Evolutionary conservation across 2,797 vertebrate species (phyloP), one percentile per base, ranked within the genome.

Genomic region (Sebastes cheni): DNA sequence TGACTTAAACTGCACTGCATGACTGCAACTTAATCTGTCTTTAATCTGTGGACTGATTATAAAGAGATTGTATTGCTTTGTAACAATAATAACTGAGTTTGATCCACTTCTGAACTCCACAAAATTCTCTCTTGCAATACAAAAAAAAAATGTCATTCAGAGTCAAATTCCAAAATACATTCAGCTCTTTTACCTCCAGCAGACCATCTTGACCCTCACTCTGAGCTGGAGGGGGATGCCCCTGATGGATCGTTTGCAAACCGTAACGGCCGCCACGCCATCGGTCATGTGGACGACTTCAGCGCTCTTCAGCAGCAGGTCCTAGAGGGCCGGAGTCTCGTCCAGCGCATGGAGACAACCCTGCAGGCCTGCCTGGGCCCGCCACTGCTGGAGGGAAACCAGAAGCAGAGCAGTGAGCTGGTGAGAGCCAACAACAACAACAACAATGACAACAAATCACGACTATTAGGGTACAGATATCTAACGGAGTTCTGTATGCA

Each of bases 291-390:
- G 67, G 97, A 97, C 18, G 97, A 98, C 65, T 99, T 97, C 74
- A 93, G 67, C 5, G 95, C 96, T 25, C 95, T 99, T 29, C 96
- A 96, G 88, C 97, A 97, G 94, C 97, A 97, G 85, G 88, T 99
- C 2, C 67, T 95, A 14, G 96, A 99, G 80, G 97, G 97, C 16
- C 95, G 95, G 76, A 91, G 90, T 2, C 92, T 98, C 39, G 90
- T 97, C 72, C 88, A 92, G 6, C 96, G 95, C 82, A 96, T 99
- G 92, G 95, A 96, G 65, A 92, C 94, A 0, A 92, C 95, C 3
- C 72, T 95, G 4, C 93, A 94, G 54, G 90, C 95, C 0, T 93
- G 85, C 0, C 92, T 96, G 0, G 60, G 87, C 75, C 88, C 93
- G 3, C 86, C 93, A 10, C 89, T 88, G 75, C 83, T 94, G 79